Percentiles rank a stretch among this genome's conserved stretches.
These are phyloP conservation scores for Dolichopus griseipennis DNA, from an alignment of 2,888 invertebrate species.

Conservation along the genomic window DNA sequence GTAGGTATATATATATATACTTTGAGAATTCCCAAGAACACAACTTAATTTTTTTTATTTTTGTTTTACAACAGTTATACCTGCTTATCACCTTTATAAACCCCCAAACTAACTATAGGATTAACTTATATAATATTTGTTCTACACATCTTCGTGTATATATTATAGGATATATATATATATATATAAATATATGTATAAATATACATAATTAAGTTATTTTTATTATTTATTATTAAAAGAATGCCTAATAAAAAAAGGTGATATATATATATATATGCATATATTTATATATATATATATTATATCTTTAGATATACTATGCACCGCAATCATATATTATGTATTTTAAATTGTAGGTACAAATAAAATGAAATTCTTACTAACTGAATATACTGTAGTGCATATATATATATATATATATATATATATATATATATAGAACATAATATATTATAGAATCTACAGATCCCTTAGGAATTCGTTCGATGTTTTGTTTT, in stretches of 20 bases:
- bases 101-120: too few species aligned
- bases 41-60: too few species aligned
- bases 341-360: too few species aligned
- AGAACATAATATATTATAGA: not conserved
- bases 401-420: not conserved
- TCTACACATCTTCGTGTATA: not conserved
- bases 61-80: too few species aligned
- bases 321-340: too few species aligned
- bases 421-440: not conserved
- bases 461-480: not conserved
- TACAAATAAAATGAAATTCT: too few species aligned
- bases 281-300: not conserved
- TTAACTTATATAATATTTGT: too few species aligned
- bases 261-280: not conserved
- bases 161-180: not conserved
- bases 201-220: conserved; percentile 4
- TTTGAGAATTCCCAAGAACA: too few species aligned
- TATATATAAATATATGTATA: not conserved
- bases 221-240: conserved; percentile 6
- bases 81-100: too few species aligned
- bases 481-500: not conserved
- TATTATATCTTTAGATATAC: too few species aligned
- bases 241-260: not conserved
- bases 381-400: too few species aligned
- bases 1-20: too few species aligned